Conservation (phyloP, 2,113 vertebrate species). For the Zosterops borbonicus region DNA sequence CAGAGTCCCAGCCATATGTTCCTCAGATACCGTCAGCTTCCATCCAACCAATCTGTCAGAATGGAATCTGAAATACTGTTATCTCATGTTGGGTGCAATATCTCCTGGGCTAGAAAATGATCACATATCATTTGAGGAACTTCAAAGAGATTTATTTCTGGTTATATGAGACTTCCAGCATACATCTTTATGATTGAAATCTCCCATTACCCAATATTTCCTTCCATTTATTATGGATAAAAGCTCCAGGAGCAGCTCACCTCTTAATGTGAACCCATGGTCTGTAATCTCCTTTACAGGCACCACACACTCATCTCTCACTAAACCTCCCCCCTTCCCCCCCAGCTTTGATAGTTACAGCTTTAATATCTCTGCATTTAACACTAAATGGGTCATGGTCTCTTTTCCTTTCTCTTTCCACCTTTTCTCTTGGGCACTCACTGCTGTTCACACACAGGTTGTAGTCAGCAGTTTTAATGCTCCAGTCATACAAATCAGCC, state of each 20-base stretch:
- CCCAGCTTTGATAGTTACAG: neutral
- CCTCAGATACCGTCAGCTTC: constrained; percentile 40
- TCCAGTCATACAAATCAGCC: neutral
- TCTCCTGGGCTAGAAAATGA: constrained; percentile 49
- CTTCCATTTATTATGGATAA: constrained; percentile 55
- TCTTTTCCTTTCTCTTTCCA: neutral
- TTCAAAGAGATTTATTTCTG: constrained; percentile 62
- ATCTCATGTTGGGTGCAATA: constrained; percentile 22
- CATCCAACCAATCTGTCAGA: constrained; percentile 44
- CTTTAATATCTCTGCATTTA: constrained; percentile 1
- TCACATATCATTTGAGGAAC: constrained; percentile 54
- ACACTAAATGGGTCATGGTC: fast-evolving
- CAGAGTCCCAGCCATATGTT: neutral
- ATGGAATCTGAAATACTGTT: constrained; percentile 41
- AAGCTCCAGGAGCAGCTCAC: constrained; percentile 17
- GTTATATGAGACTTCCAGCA: constrained; percentile 47
- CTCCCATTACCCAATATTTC: constrained; percentile 25
- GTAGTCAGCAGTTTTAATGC: neutral
- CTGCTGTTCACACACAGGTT: neutral
- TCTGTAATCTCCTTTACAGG: constrained; percentile 7
- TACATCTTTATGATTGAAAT: constrained; percentile 58
- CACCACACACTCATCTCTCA: neutral
- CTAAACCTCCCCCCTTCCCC: neutral
- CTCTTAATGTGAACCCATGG: neutral
- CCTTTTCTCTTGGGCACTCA: neutral